A percentile compares a stretch with the other conserved stretches of the same genome.
Evolutionary conservation across 2,888 invertebrate genomes (phyloP).

Genomic region (Heteromurus nitidus): DNA sequence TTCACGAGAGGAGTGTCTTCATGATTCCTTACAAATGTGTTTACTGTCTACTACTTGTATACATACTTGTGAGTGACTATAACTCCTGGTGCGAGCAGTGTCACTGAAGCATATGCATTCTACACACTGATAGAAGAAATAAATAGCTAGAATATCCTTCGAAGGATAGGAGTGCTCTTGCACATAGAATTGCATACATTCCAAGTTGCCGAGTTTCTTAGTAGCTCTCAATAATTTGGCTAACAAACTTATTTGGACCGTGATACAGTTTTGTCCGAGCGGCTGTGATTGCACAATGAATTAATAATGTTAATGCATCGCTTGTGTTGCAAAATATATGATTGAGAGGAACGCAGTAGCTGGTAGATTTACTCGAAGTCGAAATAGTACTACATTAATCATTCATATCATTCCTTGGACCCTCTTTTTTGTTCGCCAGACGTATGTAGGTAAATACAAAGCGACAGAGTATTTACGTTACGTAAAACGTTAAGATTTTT

Average conservation of each 20-base stretch:
- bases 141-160: no score
- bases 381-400: not conserved
- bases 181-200: not conserved
- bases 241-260: not conserved
- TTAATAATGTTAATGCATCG: constrained; percentile 55
- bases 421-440: not conserved
- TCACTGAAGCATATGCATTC: not conserved
- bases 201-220: not conserved
- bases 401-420: not conserved
- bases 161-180: not conserved
- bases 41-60: not conserved
- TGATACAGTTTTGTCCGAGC: constrained; percentile 3
- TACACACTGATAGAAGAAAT: not conserved
- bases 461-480: no score
- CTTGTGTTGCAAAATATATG: constrained; percentile 25
- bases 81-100: not conserved
- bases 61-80: constrained; percentile 12
- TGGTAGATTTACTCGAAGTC: not conserved
- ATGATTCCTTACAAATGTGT: not conserved
- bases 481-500: not conserved
- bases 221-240: constrained; percentile 1
- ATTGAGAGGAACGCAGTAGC: not conserved
- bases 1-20: constrained; percentile 15
- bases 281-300: constrained; percentile 31
- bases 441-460: no score